phyloP scores from a whole-genome alignment of 2,113 vertebrate genomes.

The Proteles cristata region DNA sequence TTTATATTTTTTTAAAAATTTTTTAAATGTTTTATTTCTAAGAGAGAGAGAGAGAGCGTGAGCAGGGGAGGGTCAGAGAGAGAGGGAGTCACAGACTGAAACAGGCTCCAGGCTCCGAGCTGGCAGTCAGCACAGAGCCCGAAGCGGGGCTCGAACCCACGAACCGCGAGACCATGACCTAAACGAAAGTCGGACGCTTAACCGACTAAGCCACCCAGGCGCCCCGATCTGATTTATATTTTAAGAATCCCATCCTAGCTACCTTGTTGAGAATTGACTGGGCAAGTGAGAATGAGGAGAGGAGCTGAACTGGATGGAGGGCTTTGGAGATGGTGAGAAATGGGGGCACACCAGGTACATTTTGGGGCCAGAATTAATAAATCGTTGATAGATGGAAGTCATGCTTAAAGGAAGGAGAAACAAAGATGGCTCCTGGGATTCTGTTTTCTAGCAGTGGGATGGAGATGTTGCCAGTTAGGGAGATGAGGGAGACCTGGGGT shows the following conservation, averaged over 20 bases:
- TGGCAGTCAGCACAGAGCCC: too few relatives aligned
- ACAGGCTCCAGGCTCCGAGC: too few relatives aligned
- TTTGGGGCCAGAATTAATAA: neutral
- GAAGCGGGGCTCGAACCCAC: too few relatives aligned
- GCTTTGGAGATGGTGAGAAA: neutral
- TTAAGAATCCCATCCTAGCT: neutral
- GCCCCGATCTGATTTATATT: neutral
- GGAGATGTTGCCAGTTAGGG: neutral
- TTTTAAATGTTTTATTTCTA: too few relatives aligned
- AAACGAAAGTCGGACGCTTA: too few relatives aligned
- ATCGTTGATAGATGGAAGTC: neutral
- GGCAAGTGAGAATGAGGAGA: neutral
- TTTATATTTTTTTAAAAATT: neutral
- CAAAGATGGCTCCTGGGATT: neutral
- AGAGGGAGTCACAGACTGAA: too few relatives aligned
- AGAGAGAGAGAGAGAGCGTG: too few relatives aligned
- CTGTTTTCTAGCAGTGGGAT: neutral
- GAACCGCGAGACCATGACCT: too few relatives aligned
- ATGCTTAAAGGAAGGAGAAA: neutral
- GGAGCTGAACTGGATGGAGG: neutral
- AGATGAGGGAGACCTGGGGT: neutral
- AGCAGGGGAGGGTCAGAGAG: too few relatives aligned
- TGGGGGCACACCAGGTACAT: neutral
- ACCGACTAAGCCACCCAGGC: too few relatives aligned
- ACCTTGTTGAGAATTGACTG: neutral